phyloP scores from a whole-genome alignment of 2,113 vertebrate genomes.

The Tragelaphus scriptus region DNA sequence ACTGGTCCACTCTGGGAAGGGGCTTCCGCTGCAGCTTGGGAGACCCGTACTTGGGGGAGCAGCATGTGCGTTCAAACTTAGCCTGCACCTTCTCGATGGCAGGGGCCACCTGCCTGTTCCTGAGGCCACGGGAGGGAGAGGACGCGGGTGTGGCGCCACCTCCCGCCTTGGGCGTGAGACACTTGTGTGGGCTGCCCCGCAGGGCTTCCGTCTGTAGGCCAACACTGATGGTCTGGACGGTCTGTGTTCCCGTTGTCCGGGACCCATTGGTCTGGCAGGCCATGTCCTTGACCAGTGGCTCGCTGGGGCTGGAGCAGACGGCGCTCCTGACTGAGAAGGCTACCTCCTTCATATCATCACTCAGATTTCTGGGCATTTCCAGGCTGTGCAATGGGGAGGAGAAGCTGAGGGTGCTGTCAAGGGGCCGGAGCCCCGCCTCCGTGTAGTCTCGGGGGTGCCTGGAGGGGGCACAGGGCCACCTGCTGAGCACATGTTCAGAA shows the following conservation, averaged over 20 bases:
- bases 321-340: constrained; percentile 92
- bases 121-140: constrained; percentile 91
- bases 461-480: constrained; percentile 88
- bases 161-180: constrained; percentile 92
- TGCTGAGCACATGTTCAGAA: constrained; percentile 83
- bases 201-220: constrained; percentile 94
- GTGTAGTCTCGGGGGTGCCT: constrained; percentile 83
- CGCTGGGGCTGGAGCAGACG: constrained; percentile 78
- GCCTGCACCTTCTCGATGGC: constrained; percentile 91
- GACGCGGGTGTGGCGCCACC: constrained; percentile 90
- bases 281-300: constrained; percentile 85
- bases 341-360: constrained; percentile 98
- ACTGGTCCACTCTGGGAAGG: constrained; percentile 81
- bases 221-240: constrained; percentile 92
- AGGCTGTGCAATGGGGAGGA: constrained; percentile 87
- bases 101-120: constrained; percentile 91
- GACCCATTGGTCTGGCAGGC: constrained; percentile 95
- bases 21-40: constrained; percentile 94
- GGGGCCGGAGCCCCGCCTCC: constrained; percentile 77
- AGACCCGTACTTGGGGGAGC: constrained; percentile 97
- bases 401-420: constrained; percentile 86
- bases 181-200: constrained; percentile 93
- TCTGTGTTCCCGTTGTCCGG: constrained; percentile 91
- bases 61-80: constrained; percentile 97
- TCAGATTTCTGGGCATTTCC: constrained; percentile 94